A percentile compares a stretch with the other conserved stretches of the same genome.
phyloP scores from a whole-genome alignment of 2,797 vertebrate genomes.

The Phataginus tricuspis region DNA sequence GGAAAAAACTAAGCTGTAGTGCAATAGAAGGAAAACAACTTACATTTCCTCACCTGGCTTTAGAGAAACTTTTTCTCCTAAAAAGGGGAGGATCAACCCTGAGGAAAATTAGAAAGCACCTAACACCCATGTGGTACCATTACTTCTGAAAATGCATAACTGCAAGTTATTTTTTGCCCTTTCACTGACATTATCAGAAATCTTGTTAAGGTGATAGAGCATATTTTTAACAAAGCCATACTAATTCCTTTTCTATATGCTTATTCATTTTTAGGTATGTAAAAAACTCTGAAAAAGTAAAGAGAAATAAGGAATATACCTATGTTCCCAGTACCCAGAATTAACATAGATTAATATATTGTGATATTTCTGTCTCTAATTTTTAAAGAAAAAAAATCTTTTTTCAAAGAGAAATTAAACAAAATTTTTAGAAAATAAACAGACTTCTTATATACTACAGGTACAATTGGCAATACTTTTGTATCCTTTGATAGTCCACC shows the following conservation, averaged over 20 bases:
- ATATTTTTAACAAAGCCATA: neutral
- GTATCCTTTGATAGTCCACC: neutral
- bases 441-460: accelerated
- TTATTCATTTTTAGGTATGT: neutral
- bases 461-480: neutral
- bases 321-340: neutral
- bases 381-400: neutral
- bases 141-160: neutral
- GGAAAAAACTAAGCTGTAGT: neutral
- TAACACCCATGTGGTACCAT: neutral
- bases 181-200: neutral
- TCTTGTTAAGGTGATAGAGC: neutral
- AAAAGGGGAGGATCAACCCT: neutral
- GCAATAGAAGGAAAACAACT: neutral
- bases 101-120: neutral
- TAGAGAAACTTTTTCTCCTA: neutral
- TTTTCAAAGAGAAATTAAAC: neutral
- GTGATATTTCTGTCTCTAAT: neutral
- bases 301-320: neutral
- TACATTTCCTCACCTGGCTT: neutral
- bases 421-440: neutral
- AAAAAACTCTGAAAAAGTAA: neutral
- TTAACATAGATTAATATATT: neutral
- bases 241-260: neutral
- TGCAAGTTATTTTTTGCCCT: neutral